These are phyloP conservation scores for Temnothorax rugatulus DNA, from an alignment of 2,888 invertebrate genomes.

Conservation along the genomic window DNA sequence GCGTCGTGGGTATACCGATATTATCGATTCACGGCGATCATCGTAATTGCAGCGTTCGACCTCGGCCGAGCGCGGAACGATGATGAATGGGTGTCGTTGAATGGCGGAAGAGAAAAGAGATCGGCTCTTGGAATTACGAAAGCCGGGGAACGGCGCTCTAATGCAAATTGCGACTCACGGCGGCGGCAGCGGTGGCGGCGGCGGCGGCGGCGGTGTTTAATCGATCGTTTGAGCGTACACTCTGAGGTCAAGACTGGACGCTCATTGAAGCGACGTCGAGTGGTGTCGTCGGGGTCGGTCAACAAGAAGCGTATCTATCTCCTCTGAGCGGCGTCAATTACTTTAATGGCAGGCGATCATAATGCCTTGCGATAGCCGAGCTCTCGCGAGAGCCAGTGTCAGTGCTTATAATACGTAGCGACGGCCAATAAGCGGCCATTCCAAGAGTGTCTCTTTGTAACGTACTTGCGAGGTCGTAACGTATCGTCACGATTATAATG, in stretches of 20 bases:
- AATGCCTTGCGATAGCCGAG: constrained; percentile 53
- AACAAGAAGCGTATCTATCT: constrained; percentile 68
- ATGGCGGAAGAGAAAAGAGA: constrained; percentile 56
- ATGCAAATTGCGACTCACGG: constrained; percentile 52
- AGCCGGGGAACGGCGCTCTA: constrained; percentile 41
- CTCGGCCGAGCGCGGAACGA: constrained; percentile 36
- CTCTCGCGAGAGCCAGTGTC: constrained; percentile 59
- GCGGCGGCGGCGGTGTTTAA: constrained; percentile 42
- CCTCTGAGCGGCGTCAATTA: constrained; percentile 71
- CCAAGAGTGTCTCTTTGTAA: constrained; percentile 68
- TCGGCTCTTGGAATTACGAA: constrained; percentile 55
- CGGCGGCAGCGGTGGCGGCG: constrained; percentile 18
- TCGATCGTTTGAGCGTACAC: constrained; percentile 49
- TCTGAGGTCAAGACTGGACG: constrained; percentile 49
- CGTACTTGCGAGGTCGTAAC: constrained; percentile 59
- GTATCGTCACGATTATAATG: constrained; percentile 32
- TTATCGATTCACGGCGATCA: constrained; percentile 50
- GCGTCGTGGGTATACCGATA: constrained; percentile 30
- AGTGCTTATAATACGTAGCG: constrained; percentile 69
- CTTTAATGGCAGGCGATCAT: constrained; percentile 72
- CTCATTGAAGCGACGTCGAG: constrained; percentile 54
- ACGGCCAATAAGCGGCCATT: constrained; percentile 62
- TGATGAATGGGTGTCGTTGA: constrained; percentile 56
- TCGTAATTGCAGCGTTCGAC: constrained; percentile 43
- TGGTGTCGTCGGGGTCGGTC: constrained; percentile 64